These are phyloP conservation scores for Lophotis ruficrista DNA, from an alignment of 2,113 vertebrate genomes.

Conservation along the genomic window DNA sequence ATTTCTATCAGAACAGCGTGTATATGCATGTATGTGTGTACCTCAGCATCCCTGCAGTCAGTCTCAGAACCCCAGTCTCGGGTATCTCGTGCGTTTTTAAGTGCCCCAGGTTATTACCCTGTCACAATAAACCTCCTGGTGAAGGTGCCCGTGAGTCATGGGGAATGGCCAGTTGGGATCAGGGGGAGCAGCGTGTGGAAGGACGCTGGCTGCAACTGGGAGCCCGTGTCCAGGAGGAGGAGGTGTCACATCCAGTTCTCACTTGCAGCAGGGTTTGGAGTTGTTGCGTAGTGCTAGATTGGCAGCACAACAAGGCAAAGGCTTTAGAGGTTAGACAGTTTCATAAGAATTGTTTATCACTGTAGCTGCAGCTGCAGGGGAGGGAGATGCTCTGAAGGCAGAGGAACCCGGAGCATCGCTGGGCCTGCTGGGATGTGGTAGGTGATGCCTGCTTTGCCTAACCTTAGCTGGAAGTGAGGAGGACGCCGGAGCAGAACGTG, in stretches of 20 bases:
- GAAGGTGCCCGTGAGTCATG: neutral
- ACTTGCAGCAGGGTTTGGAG: neutral
- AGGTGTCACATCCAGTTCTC: neutral
- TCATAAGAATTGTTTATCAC: rapidly evolving
- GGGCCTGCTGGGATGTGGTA: neutral
- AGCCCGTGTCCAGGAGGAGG: neutral
- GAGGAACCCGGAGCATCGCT: neutral
- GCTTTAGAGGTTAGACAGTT: neutral
- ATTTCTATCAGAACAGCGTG: neutral
- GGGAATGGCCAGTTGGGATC: neutral
- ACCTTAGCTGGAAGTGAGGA: neutral
- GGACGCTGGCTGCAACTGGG: neutral
- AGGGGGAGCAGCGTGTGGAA: neutral
- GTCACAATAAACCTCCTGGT: neutral
- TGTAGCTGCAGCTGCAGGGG: neutral
- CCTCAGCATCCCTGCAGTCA: neutral
- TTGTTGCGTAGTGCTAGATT: neutral
- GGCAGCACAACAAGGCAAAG: neutral
- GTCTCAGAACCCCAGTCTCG: neutral
- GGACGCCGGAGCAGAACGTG: rapidly evolving
- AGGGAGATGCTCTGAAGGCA: neutral
- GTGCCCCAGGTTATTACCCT: neutral
- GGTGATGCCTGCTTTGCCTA: neutral
- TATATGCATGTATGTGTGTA: neutral
- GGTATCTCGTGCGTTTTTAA: neutral